Conservation (phyloP, 2,888 invertebrate species). For the Drosophila colorata region DNA sequence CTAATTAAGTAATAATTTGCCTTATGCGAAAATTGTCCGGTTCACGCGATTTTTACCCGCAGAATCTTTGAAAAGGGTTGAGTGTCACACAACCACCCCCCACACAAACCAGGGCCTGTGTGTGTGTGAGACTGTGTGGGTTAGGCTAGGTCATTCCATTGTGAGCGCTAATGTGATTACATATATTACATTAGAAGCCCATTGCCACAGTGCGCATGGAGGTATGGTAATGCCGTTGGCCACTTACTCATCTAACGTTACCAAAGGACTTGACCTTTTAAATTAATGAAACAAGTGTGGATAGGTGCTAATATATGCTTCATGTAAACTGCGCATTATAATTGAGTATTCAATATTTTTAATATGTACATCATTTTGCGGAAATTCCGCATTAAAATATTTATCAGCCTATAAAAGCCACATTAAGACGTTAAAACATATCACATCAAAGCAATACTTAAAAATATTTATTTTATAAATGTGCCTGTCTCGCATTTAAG, state of each 20-base stretch:
- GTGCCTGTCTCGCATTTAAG: constrained; percentile 15
- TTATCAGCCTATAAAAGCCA: constrained; percentile 32
- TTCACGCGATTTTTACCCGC: constrained; percentile 29
- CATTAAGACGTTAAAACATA: constrained; percentile 43
- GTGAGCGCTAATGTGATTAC: constrained; percentile 16
- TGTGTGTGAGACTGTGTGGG: not conserved
- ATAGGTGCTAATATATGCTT: not conserved
- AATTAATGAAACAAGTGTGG: not conserved
- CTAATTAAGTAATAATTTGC: constrained; percentile 73
- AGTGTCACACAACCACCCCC: constrained; percentile 12
- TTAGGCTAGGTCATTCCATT: constrained; percentile 22
- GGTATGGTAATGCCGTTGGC: constrained; percentile 47
- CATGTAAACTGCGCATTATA: not conserved
- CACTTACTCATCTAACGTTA: constrained; percentile 33
- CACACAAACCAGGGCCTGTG: no score
- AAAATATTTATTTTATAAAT: constrained; percentile 35
- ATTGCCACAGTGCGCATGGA: constrained; percentile 11
- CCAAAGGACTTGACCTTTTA: not conserved
- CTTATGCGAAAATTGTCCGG: constrained; percentile 34
- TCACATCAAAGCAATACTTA: constrained; percentile 49
- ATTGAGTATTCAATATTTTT: not conserved
- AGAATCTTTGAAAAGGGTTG: constrained; percentile 26
- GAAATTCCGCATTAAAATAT: constrained; percentile 17
- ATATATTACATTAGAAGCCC: constrained; percentile 12
- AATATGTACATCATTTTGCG: not conserved